Conservation (phyloP, 2,888 invertebrate species). For the Harpalus rufipes region DNA sequence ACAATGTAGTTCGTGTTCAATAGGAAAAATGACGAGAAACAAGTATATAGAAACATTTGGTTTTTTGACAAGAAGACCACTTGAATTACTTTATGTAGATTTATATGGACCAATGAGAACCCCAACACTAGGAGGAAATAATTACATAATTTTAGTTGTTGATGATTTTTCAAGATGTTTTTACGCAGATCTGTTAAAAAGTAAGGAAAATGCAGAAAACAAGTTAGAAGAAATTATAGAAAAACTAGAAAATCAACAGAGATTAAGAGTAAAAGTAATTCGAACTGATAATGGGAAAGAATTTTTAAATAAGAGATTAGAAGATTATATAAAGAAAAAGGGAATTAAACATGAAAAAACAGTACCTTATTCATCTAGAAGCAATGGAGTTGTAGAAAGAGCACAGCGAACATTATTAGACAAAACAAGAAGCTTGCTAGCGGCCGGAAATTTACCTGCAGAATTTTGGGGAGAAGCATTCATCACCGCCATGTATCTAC, state of each 20-base stretch:
- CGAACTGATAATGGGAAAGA: background rate
- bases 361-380: constrained; percentile 1
- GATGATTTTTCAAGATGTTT: constrained; percentile 1
- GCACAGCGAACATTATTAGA: background rate
- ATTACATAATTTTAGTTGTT: background rate
- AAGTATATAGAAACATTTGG: background rate
- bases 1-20: background rate
- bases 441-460: background rate
- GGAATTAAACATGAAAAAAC: constrained; percentile 4
- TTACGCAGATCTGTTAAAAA: background rate
- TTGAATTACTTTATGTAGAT: background rate
- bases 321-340: background rate
- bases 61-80: background rate
- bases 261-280: background rate
- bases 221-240: background rate
- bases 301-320: background rate
- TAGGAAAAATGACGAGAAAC: background rate
- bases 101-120: background rate
- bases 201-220: background rate
- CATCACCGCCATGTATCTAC: background rate
- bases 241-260: background rate
- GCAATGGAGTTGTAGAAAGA: constrained; percentile 1
- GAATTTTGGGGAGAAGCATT: background rate
- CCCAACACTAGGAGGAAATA: background rate
- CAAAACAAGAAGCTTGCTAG: constrained; percentile 11